phyloP scores from a whole-genome alignment of 2,888 invertebrate species.

The Epinotia brunnichana region DNA sequence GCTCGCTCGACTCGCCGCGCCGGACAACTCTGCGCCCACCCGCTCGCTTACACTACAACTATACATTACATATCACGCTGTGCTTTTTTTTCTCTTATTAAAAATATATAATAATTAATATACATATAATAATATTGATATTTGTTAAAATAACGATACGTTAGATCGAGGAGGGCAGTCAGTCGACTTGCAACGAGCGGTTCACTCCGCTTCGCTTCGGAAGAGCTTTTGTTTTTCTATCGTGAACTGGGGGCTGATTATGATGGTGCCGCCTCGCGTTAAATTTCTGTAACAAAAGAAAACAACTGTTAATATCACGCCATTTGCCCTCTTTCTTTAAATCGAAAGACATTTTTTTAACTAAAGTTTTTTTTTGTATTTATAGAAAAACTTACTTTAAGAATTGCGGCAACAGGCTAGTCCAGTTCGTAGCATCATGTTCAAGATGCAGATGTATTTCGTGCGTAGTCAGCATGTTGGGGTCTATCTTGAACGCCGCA shows the following conservation, averaged over 20 bases:
- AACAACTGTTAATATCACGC: conserved; percentile 33
- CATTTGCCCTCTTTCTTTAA: not conserved
- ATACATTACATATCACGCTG: conserved; percentile 84
- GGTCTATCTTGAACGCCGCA: conserved; percentile 93
- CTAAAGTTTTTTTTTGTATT: not conserved
- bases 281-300: conserved; percentile 86
- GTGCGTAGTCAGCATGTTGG: conserved; percentile 94
- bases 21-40: conserved; percentile 58
- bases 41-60: conserved; percentile 75
- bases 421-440: conserved; percentile 94
- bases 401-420: conserved; percentile 93
- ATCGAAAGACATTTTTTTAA: no score
- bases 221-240: conserved; percentile 96
- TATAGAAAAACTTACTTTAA: conserved; percentile 89
- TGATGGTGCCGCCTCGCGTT: conserved; percentile 92
- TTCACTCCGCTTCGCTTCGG: conserved; percentile 86
- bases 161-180: conserved; percentile 81
- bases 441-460: conserved; percentile 94
- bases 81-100: conserved; percentile 83
- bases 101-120: conserved; percentile 82
- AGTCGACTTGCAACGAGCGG: conserved; percentile 72
- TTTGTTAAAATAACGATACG: conserved; percentile 83
- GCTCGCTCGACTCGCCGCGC: conserved; percentile 43
- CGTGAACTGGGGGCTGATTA: conserved; percentile 94
- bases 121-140: conserved; percentile 83